A percentile compares a stretch with the other conserved stretches of the same genome.
Evolutionary conservation across 1,140 invertebrate genomes (phyloP).

Genomic region (Drosophila lacertosa): DNA sequence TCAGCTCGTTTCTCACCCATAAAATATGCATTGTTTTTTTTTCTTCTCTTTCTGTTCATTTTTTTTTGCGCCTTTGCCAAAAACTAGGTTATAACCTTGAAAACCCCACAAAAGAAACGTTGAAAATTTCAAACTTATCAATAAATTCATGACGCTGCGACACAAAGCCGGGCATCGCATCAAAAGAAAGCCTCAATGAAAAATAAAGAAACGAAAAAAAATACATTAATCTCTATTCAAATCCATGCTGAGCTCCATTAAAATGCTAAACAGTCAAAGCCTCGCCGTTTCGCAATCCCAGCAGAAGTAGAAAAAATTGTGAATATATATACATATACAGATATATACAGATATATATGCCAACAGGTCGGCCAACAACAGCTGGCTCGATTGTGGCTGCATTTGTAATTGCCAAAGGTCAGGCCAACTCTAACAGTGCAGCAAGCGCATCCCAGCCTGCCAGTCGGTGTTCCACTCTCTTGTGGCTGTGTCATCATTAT

Average conservation of each 20-base stretch:
- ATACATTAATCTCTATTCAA: constrained; percentile 57
- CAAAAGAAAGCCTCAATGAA: constrained; percentile 57
- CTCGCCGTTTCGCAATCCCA: constrained; percentile 57
- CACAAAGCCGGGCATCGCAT: constrained; percentile 27
- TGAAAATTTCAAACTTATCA: constrained; percentile 63
- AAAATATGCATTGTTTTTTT: constrained; percentile 59
- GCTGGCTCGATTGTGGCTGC: constrained; percentile 46
- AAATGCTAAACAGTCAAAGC: constrained; percentile 62
- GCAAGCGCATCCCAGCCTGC: constrained; percentile 40
- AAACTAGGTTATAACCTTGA: constrained; percentile 82
- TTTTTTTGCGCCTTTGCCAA: constrained; percentile 37
- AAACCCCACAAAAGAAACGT: constrained; percentile 69
- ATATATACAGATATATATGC: no score
- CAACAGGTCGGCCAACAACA: constrained; percentile 27
- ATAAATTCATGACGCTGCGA: constrained; percentile 60
- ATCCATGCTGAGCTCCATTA: constrained; percentile 64
- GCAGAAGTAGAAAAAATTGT: constrained; percentile 26
- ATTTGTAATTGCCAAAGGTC: constrained; percentile 77
- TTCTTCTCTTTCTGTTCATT: constrained; percentile 9
- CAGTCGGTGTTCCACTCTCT: constrained; percentile 9
- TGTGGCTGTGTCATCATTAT: constrained; percentile 50
- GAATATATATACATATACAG: no score
- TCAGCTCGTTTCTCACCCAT: constrained; percentile 69
- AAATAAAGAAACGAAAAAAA: constrained; percentile 1
- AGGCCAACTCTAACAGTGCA: constrained; percentile 35